Base-by-base conservation (phyloP, 2,888 invertebrate species). In the Caenorhabditis sinica region DNA sequence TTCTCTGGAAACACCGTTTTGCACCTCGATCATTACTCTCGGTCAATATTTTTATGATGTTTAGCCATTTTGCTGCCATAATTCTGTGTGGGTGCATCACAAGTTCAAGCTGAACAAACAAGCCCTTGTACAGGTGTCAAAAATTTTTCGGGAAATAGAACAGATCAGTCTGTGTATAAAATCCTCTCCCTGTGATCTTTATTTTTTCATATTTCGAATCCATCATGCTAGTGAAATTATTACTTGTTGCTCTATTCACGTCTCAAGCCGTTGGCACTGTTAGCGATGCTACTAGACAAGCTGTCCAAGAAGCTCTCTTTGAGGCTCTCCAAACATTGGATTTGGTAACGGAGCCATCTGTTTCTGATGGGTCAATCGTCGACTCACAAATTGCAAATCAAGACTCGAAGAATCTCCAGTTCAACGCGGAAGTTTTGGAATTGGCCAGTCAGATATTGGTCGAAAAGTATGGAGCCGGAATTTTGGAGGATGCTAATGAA, bases 391-490 rank as follows among this genome's bases (percentile, higher is more conserved):
- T 56, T 9, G 69, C 69, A 17, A 69, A 56, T 43, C 40, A 69
- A 43, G 69, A 69, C 40, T 69, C 69, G 9, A 69, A 69, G 28
- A 69, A 69, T 13, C 17, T 69, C 40, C 69, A 69, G 40, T 69
- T 56, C 40, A 56, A 69, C 23, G 53, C 20, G 2, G 56, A 69
- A 25, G 69, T 69, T 36, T 36, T 69, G 17, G 69, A 69, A 20
- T 56, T 69, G 40, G 69, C 69, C 1, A 69, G 56, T 40, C 56
- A 69, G 8, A 69, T 69, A 25, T 23, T 69, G 53, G 69, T 69
- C 25, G 56, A 69, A 17, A 69, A 69, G 17, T 69, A 69, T 56
- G 69, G 69, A 25, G 56, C 56, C 17, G 56, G 51, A 11, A 69
- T 69, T 56, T 20, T 69, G 40, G 69, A 69, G 11, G 56, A 53